Conservation (phyloP, 2,113 vertebrate species). For the Ailuropoda melanoleuca region DNA sequence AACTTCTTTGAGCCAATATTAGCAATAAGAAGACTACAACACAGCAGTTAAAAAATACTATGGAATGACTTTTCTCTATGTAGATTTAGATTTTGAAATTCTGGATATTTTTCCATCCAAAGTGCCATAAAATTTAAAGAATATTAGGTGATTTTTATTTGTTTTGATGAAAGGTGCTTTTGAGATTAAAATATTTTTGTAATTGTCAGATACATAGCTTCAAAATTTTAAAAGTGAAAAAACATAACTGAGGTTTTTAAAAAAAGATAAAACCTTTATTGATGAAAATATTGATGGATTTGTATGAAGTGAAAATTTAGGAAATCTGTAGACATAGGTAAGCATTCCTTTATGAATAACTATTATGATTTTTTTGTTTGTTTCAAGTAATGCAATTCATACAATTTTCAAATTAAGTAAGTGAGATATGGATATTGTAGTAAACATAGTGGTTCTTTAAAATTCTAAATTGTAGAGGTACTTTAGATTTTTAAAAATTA, state of each 20-base stretch:
- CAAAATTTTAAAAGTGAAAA: neutral
- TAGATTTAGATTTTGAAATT: neutral
- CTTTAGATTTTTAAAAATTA: neutral
- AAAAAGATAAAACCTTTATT: neutral
- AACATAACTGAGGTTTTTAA: neutral
- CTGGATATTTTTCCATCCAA: neutral
- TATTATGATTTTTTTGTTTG: neutral
- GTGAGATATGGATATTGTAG: neutral
- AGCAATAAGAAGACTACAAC: neutral
- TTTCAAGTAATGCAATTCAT: neutral
- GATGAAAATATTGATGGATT: neutral
- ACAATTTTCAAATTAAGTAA: neutral
- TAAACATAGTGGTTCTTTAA: neutral
- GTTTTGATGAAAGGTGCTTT: neutral
- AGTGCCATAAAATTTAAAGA: neutral
- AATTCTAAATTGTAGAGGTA: neutral
- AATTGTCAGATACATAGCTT: neutral
- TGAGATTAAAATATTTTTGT: neutral
- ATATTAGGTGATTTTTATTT: neutral
- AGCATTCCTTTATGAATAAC: neutral
- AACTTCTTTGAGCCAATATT: neutral
- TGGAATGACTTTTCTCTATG: neutral
- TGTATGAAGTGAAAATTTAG: neutral
- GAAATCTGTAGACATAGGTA: neutral
- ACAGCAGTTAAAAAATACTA: neutral